Evolutionary conservation across 92 coral and sea anemone genomes (phyloP), one percentile per base, ranked within the genome.

Genomic region (Meandrina meandrites): DNA sequence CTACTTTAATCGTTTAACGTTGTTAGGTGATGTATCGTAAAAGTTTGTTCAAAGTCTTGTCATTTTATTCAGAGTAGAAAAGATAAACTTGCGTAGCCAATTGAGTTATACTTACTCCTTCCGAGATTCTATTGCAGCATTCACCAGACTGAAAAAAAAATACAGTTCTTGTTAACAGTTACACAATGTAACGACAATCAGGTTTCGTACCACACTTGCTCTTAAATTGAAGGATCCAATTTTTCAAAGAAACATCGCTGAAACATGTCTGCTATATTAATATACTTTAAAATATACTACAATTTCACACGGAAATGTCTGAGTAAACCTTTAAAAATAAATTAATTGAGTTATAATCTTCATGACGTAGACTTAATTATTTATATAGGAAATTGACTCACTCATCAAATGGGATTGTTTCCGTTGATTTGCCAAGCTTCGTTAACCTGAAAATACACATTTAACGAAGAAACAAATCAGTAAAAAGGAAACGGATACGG

Each of bases 331-430:
- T 45, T n/a, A n/a, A n/a, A n/a, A n/a, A n/a, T n/a, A n/a, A n/a
- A n/a, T n/a, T n/a, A n/a, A n/a, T n/a, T n/a, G n/a, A 13, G 31
- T 62, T 54, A 4, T 64, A n/a, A 11, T 7, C 27, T n/a, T 64
- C 8, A 10, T 27, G 1, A 27, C 16, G 3, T 9, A 66, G 31
- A 62, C 69, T 27, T 10, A 11, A 66, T 27, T 27, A 10, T 2
- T 27, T 10, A 66, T 8, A 10, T 12, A 28, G 17, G 31, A 50
- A 34, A 11, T 78, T 18, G 36, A 94, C 96, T 91, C 84, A 94
- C 96, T 91, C 93, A 32, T 90, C 94, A 79, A 94, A 94, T 18
- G 98, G 85, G 13, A 86, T 86, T 45, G 98, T 94, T 82, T 92
- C 98, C 35, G 98, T 93, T 86, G 85, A 93, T 88, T 91, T 93